These are phyloP conservation scores for fruit fly (Drosophila melanogaster) DNA, from an alignment of 1,140 invertebrate genomes.

Conservation along the genomic window DNA sequence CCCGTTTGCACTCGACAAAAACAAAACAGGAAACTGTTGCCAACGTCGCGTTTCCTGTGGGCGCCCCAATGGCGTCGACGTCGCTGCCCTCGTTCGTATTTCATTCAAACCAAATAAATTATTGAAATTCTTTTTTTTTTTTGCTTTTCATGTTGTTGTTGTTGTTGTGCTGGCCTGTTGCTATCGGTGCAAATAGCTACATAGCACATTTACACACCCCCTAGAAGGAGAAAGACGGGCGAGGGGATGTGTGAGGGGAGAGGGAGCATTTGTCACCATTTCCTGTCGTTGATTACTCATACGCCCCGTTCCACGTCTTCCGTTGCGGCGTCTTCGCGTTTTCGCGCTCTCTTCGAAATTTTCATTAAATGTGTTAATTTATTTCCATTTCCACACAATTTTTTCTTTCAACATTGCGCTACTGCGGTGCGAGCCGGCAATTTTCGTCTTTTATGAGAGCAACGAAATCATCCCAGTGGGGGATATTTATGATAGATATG, in stretches of 20 bases:
- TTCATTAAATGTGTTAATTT: slow-evolving; percentile 82
- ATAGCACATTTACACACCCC: slow-evolving; percentile 69
- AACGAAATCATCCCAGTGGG: slow-evolving; percentile 43
- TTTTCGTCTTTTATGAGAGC: slow-evolving; percentile 48
- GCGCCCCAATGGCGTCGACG: slow-evolving; percentile 70
- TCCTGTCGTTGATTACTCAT: slow-evolving; percentile 82
- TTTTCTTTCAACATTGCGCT: slow-evolving; percentile 51
- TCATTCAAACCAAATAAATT: slow-evolving; percentile 83
- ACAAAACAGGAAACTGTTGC: slow-evolving; percentile 77
- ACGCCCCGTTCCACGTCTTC: slow-evolving; percentile 67
- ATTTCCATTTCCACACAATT: slow-evolving; percentile 78
- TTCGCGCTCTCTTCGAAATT: slow-evolving; percentile 54
- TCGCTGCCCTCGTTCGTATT: slow-evolving; percentile 62
- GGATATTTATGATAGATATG: slow-evolving; percentile 49
- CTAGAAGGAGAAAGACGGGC: not conserved
- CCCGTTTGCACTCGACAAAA: slow-evolving; percentile 73
- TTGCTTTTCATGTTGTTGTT: not conserved
- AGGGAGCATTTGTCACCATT: slow-evolving; percentile 74
- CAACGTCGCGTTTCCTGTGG: slow-evolving; percentile 79
- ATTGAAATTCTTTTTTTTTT: slow-evolving; percentile 67
- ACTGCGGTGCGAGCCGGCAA: slow-evolving; percentile 7
- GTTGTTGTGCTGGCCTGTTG: slow-evolving; percentile 66
- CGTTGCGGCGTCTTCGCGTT: slow-evolving; percentile 10
- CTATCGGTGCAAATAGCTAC: slow-evolving; percentile 82
- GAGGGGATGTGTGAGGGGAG: not conserved